Percentiles rank a stretch among this genome's conserved stretches.
phyloP scores from a whole-genome alignment of 2,888 invertebrate species.

The Microctonus aethiopoides region DNA sequence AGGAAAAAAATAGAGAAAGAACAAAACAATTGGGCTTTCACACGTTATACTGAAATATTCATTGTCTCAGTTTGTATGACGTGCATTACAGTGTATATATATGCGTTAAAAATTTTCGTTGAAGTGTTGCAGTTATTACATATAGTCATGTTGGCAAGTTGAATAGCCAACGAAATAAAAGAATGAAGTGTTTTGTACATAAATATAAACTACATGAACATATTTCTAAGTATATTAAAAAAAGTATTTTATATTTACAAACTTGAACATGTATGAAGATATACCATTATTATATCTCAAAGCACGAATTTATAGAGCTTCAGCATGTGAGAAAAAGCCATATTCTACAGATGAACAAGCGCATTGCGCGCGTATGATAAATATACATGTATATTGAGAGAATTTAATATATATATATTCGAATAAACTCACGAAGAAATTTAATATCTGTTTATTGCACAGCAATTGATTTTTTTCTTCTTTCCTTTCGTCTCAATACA shows the following conservation, averaged over 20 bases:
- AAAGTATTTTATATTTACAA: too few relatives aligned
- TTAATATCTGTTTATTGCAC: constrained; percentile 45
- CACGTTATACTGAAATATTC: constrained; percentile 56
- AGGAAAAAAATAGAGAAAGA: background rate
- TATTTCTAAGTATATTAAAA: too few relatives aligned
- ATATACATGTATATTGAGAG: too few relatives aligned
- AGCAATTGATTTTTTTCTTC: constrained; percentile 23
- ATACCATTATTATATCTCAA: too few relatives aligned
- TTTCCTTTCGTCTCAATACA: background rate
- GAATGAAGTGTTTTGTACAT: constrained; percentile 31
- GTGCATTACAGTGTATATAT: constrained; percentile 37
- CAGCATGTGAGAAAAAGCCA: too few relatives aligned
- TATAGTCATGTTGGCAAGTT: constrained; percentile 17
- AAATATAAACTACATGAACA: constrained; percentile 28
- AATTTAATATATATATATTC: too few relatives aligned
- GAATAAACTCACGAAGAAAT: constrained; percentile 41
- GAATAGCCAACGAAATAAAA: constrained; percentile 13
- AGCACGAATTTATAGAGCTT: too few relatives aligned
- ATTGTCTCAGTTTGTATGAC: constrained; percentile 48
- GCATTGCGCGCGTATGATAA: too few relatives aligned
- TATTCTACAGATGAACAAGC: too few relatives aligned
- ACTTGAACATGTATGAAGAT: too few relatives aligned
- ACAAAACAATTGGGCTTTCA: constrained; percentile 50
- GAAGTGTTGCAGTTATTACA: background rate
- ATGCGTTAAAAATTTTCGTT: constrained; percentile 17